phyloP scores from a whole-genome alignment of 2,888 invertebrate genomes.

The Sarcophaga rosellei region DNA sequence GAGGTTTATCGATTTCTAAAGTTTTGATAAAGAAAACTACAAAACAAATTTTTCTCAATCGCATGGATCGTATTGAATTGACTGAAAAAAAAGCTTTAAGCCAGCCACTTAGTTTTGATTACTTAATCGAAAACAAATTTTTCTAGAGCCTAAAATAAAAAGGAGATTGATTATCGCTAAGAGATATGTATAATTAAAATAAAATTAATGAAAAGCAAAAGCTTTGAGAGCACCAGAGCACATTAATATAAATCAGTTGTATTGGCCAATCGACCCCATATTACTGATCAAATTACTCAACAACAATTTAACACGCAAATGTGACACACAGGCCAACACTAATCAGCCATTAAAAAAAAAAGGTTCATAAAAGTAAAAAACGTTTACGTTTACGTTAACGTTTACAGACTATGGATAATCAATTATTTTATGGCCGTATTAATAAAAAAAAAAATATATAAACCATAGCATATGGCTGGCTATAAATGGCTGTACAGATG shows the following conservation, averaged over 20 bases:
- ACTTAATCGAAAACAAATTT: no score
- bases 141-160: no score
- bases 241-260: not conserved
- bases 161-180: no score
- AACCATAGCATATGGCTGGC: conserved; percentile 21
- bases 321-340: conserved; percentile 43
- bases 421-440: conserved; percentile 33
- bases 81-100: no score
- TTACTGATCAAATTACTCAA: conserved; percentile 29
- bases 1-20: no score
- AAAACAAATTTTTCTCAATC: no score
- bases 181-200: no score
- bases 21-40: no score
- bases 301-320: conserved; percentile 57
- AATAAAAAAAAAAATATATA: conserved; percentile 5
- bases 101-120: no score
- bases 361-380: not conserved
- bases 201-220: no score
- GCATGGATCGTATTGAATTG: no score
- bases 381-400: no score
- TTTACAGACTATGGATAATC: conserved; percentile 37
- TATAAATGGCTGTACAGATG: not conserved
- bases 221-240: not conserved
- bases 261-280: not conserved
- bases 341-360: not conserved